Conservation (phyloP, 2,113 vertebrate genomes). For the Aptenodytes forsteri region DNA sequence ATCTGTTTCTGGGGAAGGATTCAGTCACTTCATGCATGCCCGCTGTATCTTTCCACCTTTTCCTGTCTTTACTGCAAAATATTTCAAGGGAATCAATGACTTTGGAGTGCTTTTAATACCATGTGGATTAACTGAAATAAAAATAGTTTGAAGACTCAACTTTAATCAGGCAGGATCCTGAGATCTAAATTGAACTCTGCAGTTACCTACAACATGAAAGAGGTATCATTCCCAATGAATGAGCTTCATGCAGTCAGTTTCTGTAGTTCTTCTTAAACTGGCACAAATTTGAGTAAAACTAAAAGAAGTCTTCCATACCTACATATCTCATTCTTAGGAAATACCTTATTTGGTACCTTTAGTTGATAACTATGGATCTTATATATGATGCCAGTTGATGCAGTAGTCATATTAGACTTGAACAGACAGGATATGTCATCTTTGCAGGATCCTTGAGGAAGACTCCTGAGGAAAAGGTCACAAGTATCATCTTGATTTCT, state of each 20-base stretch:
- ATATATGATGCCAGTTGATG: background rate
- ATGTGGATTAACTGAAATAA: background rate
- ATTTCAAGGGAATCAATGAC: background rate
- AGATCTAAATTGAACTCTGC: background rate
- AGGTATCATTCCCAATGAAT: background rate
- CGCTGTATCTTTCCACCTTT: background rate
- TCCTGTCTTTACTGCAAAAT: background rate
- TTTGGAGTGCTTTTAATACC: background rate
- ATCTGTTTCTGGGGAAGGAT: background rate
- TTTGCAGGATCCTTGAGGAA: background rate
- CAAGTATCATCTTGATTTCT: background rate
- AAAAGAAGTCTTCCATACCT: background rate
- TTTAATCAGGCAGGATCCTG: background rate
- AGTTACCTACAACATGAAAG: background rate
- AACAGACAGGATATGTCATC: background rate
- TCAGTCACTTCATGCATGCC: accelerated
- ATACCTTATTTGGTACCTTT: background rate
- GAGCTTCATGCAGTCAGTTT: background rate
- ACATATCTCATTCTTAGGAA: background rate
- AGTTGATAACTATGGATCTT: background rate
- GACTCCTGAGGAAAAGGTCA: background rate
- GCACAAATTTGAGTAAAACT: background rate
- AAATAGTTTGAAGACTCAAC: background rate
- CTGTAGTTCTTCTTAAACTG: background rate
- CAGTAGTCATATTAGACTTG: background rate